These are phyloP conservation scores for Calliphora vomitoria DNA, from an alignment of 2,888 invertebrate species.

Conservation along the genomic window DNA sequence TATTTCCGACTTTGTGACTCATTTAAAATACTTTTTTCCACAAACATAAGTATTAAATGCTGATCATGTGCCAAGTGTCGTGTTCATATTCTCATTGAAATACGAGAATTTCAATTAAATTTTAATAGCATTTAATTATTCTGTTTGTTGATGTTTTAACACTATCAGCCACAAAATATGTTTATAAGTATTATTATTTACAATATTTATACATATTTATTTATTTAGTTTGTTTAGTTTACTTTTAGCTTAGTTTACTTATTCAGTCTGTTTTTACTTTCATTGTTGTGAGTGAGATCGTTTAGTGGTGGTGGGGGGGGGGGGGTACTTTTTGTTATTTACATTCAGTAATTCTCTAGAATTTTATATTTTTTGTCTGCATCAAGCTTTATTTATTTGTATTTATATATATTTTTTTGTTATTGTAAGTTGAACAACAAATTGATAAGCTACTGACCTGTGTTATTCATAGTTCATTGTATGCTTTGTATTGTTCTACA, in stretches of 20 bases:
- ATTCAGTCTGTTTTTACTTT: slow-evolving; percentile 39
- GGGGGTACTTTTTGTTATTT: slow-evolving; percentile 10
- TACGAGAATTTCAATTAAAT: slow-evolving; percentile 29
- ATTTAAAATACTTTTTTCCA: background rate
- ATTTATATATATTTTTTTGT: background rate
- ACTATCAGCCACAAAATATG: background rate
- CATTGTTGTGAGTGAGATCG: background rate
- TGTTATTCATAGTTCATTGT: slow-evolving; percentile 16
- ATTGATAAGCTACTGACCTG: slow-evolving; percentile 56
- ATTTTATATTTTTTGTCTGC: background rate
- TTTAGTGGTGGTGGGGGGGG: too few species aligned
- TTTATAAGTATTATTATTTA: background rate
- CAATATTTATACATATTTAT: background rate
- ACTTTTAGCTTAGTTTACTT: slow-evolving; percentile 12
- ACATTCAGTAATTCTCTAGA: slow-evolving; percentile 16
- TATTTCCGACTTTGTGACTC: slow-evolving; percentile 42
- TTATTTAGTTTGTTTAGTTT: slow-evolving; percentile 30
- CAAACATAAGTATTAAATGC: background rate
- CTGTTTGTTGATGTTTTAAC: slow-evolving; percentile 39
- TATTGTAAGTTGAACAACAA: background rate
- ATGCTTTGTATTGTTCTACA: background rate
- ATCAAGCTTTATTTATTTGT: background rate
- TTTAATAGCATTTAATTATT: slow-evolving; percentile 31
- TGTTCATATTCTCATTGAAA: background rate
- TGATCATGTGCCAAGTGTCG: slow-evolving; percentile 35